These are phyloP conservation scores for Dissostichus mawsoni DNA, from an alignment of 2,113 vertebrate genomes.

Conservation along the genomic window DNA sequence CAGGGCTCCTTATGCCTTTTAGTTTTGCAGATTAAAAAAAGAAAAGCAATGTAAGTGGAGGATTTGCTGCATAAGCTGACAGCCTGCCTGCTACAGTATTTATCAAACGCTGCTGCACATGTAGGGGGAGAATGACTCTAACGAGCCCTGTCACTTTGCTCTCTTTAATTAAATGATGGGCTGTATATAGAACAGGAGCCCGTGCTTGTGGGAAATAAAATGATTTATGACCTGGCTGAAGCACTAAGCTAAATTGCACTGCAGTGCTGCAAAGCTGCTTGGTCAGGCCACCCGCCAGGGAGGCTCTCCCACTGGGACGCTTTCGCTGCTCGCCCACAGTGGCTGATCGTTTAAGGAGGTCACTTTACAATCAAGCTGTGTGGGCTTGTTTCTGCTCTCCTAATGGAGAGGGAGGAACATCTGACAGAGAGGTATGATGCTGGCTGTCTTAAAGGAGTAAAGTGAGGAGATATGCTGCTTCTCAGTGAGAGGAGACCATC, in stretches of 20 bases:
- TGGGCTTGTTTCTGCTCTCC: not conserved
- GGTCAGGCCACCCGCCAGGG: constrained; percentile 55
- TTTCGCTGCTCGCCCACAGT: constrained; percentile 36
- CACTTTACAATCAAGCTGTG: constrained; percentile 31
- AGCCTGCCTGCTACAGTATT: constrained; percentile 52
- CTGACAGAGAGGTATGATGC: constrained; percentile 23
- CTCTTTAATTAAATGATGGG: constrained; percentile 86
- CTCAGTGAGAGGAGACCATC: constrained; percentile 28
- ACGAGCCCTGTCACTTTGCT: constrained; percentile 81
- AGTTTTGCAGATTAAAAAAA: constrained; percentile 11
- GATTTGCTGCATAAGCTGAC: constrained; percentile 61
- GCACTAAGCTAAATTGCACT: constrained; percentile 86
- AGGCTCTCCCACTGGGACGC: constrained; percentile 45
- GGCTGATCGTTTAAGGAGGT: constrained; percentile 51
- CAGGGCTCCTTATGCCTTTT: constrained; percentile 6
- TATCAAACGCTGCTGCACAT: constrained; percentile 66
- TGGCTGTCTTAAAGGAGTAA: constrained; percentile 41
- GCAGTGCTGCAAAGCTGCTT: constrained; percentile 81
- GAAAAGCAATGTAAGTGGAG: constrained; percentile 17
- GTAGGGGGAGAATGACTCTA: constrained; percentile 69
- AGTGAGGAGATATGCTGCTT: constrained; percentile 10
- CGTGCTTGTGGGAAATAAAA: constrained; percentile 81
- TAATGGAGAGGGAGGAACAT: not conserved
- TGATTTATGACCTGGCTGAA: constrained; percentile 84
- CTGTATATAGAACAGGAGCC: constrained; percentile 80